These are phyloP conservation scores for Atherinosoma microstoma DNA, from an alignment of 2,797 vertebrate species.

Conservation along the genomic window DNA sequence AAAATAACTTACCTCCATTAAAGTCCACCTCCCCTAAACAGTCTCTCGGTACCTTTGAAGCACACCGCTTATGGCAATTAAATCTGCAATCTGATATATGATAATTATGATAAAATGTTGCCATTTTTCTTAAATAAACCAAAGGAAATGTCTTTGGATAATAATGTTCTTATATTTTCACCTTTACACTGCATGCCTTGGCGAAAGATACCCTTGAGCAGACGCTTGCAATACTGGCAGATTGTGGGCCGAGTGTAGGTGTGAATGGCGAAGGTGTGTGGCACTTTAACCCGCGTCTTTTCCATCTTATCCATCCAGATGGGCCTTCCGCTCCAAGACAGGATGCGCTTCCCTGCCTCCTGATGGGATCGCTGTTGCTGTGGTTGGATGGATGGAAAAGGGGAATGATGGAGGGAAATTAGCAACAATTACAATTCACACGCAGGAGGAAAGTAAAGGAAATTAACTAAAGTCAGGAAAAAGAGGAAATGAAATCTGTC, in stretches of 20 bases:
- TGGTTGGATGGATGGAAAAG: slow-evolving; percentile 4
- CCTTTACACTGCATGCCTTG: slow-evolving; percentile 99
- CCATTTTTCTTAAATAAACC: not conserved
- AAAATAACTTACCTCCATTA: slow-evolving; percentile 88
- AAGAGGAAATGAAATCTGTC: slow-evolving; percentile 36
- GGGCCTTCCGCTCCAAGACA: slow-evolving; percentile 96
- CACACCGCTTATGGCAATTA: slow-evolving; percentile 97
- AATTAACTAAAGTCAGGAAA: slow-evolving; percentile 27
- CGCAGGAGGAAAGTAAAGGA: slow-evolving; percentile 21
- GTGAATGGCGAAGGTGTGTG: slow-evolving; percentile 96
- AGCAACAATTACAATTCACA: slow-evolving; percentile 50
- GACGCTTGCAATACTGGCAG: slow-evolving; percentile 96
- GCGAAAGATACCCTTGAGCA: slow-evolving; percentile 96
- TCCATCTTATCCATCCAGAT: slow-evolving; percentile 99
- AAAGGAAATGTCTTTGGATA: not conserved
- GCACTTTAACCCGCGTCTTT: slow-evolving; percentile 95
- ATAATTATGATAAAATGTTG: not conserved
- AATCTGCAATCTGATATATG: slow-evolving; percentile 92
- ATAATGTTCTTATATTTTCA: slow-evolving; percentile 45
- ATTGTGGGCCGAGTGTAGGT: slow-evolving; percentile 96
- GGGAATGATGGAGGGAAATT: not conserved
- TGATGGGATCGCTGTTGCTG: slow-evolving; percentile 89
- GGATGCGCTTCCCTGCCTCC: slow-evolving; percentile 95
- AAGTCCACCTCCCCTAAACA: slow-evolving; percentile 96
- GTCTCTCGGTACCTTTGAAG: slow-evolving; percentile 96